Conservation (phyloP, 2,797 vertebrate species). For the Ctenosaura bakeri region DNA sequence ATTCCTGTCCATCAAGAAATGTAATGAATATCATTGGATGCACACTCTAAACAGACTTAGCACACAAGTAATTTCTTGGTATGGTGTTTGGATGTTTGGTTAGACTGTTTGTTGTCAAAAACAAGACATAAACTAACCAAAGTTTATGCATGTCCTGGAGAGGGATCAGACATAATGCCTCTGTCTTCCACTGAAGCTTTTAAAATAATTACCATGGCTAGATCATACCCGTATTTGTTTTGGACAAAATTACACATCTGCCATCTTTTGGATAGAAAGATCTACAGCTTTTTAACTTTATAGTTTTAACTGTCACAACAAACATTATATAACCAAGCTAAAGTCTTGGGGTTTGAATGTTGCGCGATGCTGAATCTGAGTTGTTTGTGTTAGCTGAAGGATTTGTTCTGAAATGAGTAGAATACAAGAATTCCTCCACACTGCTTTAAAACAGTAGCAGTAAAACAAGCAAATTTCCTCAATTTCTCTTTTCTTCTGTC, state of each 20-base stretch:
- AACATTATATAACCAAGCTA: neutral
- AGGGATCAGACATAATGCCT: neutral
- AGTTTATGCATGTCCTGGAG: neutral
- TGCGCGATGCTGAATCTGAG: too few species aligned
- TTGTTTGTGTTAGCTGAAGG: neutral
- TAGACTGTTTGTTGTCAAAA: neutral
- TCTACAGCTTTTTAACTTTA: neutral
- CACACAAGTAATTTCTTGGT: neutral
- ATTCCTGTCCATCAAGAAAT: neutral
- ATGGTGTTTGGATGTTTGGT: too few species aligned
- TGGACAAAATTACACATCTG: neutral
- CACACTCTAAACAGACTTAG: neutral
- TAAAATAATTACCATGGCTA: neutral
- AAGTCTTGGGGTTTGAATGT: neutral
- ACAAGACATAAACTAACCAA: neutral
- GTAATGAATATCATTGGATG: neutral
- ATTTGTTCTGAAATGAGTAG: slow-evolving; percentile 25
- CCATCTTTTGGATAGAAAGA: neutral
- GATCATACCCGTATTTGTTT: neutral
- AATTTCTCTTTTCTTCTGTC: neutral
- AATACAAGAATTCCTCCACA: neutral
- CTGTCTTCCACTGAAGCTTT: neutral
- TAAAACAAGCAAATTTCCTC: slow-evolving; percentile 1
- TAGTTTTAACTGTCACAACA: neutral
- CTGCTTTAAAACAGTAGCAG: slow-evolving; percentile 16